Conservation (phyloP, 2,797 vertebrate species). For the Lophotriccus pileatus region DNA sequence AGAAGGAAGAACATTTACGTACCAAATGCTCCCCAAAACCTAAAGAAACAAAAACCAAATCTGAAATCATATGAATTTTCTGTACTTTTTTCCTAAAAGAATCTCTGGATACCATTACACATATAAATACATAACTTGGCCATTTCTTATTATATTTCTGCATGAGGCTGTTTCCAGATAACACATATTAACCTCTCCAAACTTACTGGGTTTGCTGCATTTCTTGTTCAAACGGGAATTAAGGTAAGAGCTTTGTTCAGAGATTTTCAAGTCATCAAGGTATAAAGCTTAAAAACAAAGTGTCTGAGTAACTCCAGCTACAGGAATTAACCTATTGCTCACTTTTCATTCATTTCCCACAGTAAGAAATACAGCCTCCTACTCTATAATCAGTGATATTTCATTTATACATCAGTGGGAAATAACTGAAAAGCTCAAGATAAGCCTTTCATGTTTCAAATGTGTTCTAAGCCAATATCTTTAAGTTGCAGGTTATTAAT, state of each 20-base stretch:
- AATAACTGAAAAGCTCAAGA: neutral
- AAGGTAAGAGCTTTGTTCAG: neutral
- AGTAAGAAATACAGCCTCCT: neutral
- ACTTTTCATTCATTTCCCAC: neutral
- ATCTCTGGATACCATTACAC: neutral
- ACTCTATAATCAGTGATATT: neutral
- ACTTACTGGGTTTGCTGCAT: neutral
- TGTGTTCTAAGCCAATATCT: neutral
- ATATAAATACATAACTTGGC: neutral
- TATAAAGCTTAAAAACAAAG: neutral
- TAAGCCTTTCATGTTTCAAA: neutral
- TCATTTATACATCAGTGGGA: neutral
- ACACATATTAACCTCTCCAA: neutral
- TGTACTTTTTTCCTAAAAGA: neutral
- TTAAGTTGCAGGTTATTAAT: neutral
- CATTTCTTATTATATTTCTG: neutral
- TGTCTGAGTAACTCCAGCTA: neutral
- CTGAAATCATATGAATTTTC: neutral
- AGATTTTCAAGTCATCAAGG: neutral
- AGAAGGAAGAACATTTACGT: neutral
- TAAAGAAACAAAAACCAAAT: neutral
- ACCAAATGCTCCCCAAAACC: neutral
- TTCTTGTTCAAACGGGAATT: neutral
- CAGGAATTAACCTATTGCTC: neutral
- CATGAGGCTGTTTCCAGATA: neutral